phyloP scores from a whole-genome alignment of 2,113 vertebrate species.

The Chelonoidis abingdonii region DNA sequence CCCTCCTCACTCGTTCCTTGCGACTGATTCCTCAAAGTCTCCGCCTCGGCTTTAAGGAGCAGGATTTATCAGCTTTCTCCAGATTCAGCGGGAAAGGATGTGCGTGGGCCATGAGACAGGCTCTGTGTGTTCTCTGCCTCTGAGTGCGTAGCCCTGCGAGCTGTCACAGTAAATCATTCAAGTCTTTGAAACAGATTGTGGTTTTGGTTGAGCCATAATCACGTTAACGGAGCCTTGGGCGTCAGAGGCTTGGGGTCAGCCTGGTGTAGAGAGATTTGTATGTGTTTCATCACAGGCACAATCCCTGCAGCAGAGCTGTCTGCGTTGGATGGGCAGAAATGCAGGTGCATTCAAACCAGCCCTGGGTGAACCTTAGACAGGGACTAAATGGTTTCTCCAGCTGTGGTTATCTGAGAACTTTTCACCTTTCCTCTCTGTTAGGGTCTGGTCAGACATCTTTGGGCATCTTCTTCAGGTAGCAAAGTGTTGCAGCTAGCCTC shows the following conservation, averaged over 20 bases:
- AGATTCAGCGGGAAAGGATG: background rate
- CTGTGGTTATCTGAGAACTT: background rate
- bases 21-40: background rate
- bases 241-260: background rate
- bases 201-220: background rate
- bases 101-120: background rate
- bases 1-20: background rate
- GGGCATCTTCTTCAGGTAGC: background rate
- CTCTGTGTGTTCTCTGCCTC: background rate
- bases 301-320: background rate
- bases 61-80: background rate
- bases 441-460: background rate
- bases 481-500: background rate
- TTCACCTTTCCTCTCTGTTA: background rate
- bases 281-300: background rate
- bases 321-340: background rate
- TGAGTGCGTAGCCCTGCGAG: background rate
- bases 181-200: background rate
- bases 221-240: background rate
- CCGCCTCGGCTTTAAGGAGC: background rate
- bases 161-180: background rate
- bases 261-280: background rate
- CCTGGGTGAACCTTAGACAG: background rate
- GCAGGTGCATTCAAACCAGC: background rate
- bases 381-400: background rate